Percentiles rank a stretch among this genome's conserved stretches.
phyloP scores from a whole-genome alignment of 2,113 vertebrate genomes.

The Xiphorhynchus elegans region DNA sequence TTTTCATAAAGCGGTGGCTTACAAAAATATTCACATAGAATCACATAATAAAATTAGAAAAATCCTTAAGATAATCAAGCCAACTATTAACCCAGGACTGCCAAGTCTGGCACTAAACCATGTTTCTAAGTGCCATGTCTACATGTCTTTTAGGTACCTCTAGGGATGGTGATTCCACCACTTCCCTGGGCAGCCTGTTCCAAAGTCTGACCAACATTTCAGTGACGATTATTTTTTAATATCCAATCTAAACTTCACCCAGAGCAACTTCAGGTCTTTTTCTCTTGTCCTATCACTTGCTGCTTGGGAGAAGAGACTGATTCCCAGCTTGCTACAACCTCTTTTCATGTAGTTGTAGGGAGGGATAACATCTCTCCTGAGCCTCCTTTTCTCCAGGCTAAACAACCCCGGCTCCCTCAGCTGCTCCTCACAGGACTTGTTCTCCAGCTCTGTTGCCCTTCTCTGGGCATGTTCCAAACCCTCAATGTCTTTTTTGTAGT shows the following conservation, averaged over 20 bases:
- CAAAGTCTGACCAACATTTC: neutral
- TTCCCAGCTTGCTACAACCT: neutral
- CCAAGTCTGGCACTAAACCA: neutral
- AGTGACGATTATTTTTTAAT: neutral
- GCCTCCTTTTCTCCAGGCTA: neutral
- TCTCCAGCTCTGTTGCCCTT: neutral
- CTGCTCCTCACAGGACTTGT: neutral
- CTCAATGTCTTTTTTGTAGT: neutral
- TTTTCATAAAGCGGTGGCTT: neutral
- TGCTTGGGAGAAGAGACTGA: neutral
- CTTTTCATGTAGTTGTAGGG: neutral
- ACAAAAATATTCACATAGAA: neutral
- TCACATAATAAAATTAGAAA: neutral
- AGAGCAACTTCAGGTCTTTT: neutral
- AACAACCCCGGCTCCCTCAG: neutral
- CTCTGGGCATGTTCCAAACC: neutral
- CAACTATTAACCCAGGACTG: neutral
- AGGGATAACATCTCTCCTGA: neutral
- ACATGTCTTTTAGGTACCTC: neutral
- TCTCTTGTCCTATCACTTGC: neutral
- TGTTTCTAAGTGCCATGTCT: too few species aligned
- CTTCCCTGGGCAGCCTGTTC: neutral
- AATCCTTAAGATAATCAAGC: fast-evolving
- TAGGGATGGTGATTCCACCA: neutral
- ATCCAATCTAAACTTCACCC: neutral